phyloP scores from a whole-genome alignment of 30 jellyfish, hydroid and myxozoan species.

The Chrysaora quinquecirrha region DNA sequence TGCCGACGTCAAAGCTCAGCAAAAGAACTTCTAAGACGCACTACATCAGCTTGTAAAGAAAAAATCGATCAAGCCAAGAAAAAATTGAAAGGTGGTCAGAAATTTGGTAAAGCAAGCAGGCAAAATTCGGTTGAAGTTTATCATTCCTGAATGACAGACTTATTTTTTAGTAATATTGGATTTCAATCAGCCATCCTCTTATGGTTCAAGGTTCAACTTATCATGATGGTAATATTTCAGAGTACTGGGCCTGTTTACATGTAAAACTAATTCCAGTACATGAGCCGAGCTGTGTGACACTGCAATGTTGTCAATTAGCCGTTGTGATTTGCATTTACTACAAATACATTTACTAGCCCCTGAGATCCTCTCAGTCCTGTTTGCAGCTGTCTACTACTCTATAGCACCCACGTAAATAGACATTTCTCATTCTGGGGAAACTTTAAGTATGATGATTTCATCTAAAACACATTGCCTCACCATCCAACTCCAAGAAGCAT shows the following conservation, averaged over 20 bases:
- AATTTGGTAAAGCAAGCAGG: slow-evolving; percentile 1
- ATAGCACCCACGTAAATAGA: too few relatives aligned
- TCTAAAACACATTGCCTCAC: too few relatives aligned
- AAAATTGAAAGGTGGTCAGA: slow-evolving; percentile 33
- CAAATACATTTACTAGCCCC: too few relatives aligned
- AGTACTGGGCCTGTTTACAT: too few relatives aligned
- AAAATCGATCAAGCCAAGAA: slow-evolving; percentile 62
- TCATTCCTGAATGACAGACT: background rate
- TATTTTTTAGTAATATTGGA: background rate
- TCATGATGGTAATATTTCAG: background rate
- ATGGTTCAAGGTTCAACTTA: background rate
- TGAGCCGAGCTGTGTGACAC: too few relatives aligned
- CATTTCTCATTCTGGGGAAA: too few relatives aligned
- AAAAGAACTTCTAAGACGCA: slow-evolving; percentile 63
- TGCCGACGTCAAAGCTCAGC: slow-evolving; percentile 70
- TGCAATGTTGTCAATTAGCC: background rate
- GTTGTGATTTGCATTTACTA: too few relatives aligned
- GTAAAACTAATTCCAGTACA: too few relatives aligned
- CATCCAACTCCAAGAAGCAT: too few relatives aligned
- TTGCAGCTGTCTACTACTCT: too few relatives aligned
- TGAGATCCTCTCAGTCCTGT: too few relatives aligned
- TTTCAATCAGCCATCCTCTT: background rate
- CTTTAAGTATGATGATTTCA: too few relatives aligned
- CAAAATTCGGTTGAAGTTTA: background rate
- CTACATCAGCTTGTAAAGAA: slow-evolving; percentile 68